A percentile compares a stretch with the other conserved stretches of the same genome.
These are phyloP conservation scores for Mirounga angustirostris DNA, from an alignment of 2,113 vertebrate species.

Conservation along the genomic window DNA sequence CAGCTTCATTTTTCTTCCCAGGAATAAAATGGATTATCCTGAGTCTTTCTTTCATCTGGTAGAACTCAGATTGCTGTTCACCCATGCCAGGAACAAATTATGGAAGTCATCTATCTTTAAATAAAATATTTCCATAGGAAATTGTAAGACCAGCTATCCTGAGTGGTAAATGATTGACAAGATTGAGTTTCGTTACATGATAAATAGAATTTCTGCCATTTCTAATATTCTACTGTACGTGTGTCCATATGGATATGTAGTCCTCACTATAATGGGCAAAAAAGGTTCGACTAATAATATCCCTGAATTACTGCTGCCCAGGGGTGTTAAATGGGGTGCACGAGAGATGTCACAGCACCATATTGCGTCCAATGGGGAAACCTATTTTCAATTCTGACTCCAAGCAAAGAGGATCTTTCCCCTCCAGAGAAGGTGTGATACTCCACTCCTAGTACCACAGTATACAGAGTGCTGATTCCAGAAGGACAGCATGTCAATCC, in stretches of 20 bases:
- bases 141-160: neutral
- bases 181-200: neutral
- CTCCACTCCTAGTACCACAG: neutral
- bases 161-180: neutral
- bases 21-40: conserved; percentile 20
- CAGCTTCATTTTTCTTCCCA: conserved; percentile 23
- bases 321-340: neutral
- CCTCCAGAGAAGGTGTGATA: neutral
- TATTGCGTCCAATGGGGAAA: neutral
- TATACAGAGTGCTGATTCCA: neutral
- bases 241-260: neutral
- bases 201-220: neutral
- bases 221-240: neutral
- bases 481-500: neutral
- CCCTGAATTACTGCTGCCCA: neutral
- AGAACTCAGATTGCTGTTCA: neutral
- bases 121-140: conserved; percentile 4
- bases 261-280: neutral
- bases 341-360: neutral
- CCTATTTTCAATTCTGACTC: conserved; percentile 14
- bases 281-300: neutral
- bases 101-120: conserved; percentile 12
- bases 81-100: neutral
- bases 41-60: neutral
- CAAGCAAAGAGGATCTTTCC: neutral